phyloP scores from a whole-genome alignment of 2,888 invertebrate genomes.

The Cantharis lateralis region DNA sequence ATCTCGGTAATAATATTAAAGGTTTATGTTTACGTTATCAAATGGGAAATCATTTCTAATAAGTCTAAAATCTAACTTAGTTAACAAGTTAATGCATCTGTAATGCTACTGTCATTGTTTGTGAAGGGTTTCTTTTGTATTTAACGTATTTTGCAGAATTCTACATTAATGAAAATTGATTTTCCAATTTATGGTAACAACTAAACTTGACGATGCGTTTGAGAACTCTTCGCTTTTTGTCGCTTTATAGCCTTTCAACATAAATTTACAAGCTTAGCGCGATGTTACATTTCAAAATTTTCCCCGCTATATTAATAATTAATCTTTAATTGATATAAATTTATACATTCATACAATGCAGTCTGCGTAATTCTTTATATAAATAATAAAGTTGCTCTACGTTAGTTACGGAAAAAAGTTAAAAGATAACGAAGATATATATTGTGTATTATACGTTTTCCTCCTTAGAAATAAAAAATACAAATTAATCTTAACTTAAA shows the following conservation, averaged over 20 bases:
- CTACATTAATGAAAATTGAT: conserved; percentile 28
- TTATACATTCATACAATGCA: too few species aligned
- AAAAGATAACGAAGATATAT: neutral
- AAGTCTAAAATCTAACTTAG: conserved; percentile 15
- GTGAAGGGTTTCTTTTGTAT: conserved; percentile 16
- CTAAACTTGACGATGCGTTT: conserved; percentile 25
- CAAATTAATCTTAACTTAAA: conserved; percentile 10
- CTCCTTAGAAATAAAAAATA: neutral
- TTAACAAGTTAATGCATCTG: conserved; percentile 28
- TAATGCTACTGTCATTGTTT: conserved; percentile 32
- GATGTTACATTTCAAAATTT: neutral
- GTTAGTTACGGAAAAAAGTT: neutral
- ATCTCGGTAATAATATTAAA: conserved; percentile 8
- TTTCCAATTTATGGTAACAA: conserved; percentile 24
- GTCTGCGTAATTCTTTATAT: neutral
- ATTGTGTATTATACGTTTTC: neutral
- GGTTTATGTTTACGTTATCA: conserved; percentile 12
- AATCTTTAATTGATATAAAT: neutral
- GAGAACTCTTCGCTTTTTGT: conserved; percentile 12
- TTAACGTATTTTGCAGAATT: conserved; percentile 27
- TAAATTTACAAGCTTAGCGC: conserved; percentile 9
- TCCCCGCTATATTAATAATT: neutral
- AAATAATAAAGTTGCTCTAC: neutral
- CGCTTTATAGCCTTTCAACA: conserved; percentile 8
- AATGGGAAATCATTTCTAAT: conserved; percentile 6